These are phyloP conservation scores for Gallinago nigripennis DNA, from an alignment of 2,797 vertebrate genomes.

Conservation along the genomic window DNA sequence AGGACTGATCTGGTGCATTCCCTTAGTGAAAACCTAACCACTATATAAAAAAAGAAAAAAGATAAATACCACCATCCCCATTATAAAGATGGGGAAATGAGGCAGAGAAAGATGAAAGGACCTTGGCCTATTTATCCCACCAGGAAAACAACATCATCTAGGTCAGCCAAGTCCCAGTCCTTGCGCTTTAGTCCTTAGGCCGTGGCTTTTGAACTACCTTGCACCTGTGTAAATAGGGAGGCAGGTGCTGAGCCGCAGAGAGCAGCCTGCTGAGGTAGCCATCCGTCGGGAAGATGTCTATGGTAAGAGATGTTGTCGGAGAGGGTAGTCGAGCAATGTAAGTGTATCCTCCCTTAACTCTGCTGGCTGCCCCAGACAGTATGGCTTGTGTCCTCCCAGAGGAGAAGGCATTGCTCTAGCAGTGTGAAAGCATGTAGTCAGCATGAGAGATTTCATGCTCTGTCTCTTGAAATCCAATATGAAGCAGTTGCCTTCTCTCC, in stretches of 20 bases:
- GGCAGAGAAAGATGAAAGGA: slow-evolving; percentile 45
- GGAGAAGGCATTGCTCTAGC: neutral
- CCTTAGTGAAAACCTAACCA: neutral
- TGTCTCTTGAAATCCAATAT: slow-evolving; percentile 67
- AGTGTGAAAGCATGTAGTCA: slow-evolving; percentile 34
- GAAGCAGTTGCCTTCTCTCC: slow-evolving; percentile 59
- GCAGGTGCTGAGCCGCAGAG: neutral
- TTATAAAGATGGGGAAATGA: slow-evolving; percentile 33
- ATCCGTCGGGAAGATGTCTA: neutral
- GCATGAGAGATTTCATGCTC: slow-evolving; percentile 64
- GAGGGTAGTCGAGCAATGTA: neutral
- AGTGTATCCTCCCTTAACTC: neutral
- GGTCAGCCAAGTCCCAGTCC: slow-evolving; percentile 16
- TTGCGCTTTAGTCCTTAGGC: neutral
- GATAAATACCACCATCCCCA: neutral
- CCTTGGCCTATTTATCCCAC: slow-evolving; percentile 25
- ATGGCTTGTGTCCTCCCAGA: neutral
- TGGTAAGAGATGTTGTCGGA: accelerated
- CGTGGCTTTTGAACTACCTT: neutral
- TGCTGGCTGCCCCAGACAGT: neutral
- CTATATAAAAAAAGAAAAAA: neutral
- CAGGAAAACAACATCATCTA: slow-evolving; percentile 30
- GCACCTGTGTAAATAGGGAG: slow-evolving; percentile 53
- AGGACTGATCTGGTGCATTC: neutral
- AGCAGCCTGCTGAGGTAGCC: neutral